These are phyloP conservation scores for Diadegma fenestrale DNA, from an alignment of 2,888 invertebrate genomes.

Conservation along the genomic window DNA sequence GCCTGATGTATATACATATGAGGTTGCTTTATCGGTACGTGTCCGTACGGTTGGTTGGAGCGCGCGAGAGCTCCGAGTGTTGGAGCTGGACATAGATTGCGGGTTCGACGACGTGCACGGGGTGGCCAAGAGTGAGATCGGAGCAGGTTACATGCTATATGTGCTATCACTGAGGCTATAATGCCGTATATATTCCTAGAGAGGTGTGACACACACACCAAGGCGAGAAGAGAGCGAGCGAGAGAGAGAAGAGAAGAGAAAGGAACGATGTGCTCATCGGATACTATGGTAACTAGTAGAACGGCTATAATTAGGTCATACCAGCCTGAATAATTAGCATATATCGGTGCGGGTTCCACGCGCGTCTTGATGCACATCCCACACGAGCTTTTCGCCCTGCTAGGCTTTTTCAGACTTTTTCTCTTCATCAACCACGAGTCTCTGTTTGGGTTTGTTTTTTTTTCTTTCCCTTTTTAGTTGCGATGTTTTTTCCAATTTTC, in stretches of 20 bases:
- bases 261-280: constrained; percentile 56
- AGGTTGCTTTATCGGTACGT: constrained; percentile 67
- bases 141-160: constrained; percentile 27
- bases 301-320: constrained; percentile 79
- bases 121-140: constrained; percentile 41
- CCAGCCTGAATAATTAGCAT: constrained; percentile 67
- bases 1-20: too few species aligned
- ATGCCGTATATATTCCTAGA: constrained; percentile 68
- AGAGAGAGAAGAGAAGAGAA: neutral
- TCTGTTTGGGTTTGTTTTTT: neutral
- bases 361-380: constrained; percentile 24
- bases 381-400: constrained; percentile 4
- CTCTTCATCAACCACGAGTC: neutral
- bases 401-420: neutral
- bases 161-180: constrained; percentile 59
- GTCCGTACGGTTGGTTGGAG: constrained; percentile 65
- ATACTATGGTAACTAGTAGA: constrained; percentile 33
- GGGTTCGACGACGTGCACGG: constrained; percentile 59
- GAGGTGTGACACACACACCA: constrained; percentile 57
- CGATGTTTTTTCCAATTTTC: neutral
- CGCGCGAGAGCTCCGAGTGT: constrained; percentile 55
- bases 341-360: constrained; percentile 12
- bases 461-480: neutral
- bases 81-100: constrained; percentile 64
- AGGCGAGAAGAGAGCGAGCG: neutral